A percentile compares a stretch with the other conserved stretches of the same genome.
Evolutionary conservation across 2,797 vertebrate genomes (phyloP).

Genomic region (Pyrocephalus nanus): DNA sequence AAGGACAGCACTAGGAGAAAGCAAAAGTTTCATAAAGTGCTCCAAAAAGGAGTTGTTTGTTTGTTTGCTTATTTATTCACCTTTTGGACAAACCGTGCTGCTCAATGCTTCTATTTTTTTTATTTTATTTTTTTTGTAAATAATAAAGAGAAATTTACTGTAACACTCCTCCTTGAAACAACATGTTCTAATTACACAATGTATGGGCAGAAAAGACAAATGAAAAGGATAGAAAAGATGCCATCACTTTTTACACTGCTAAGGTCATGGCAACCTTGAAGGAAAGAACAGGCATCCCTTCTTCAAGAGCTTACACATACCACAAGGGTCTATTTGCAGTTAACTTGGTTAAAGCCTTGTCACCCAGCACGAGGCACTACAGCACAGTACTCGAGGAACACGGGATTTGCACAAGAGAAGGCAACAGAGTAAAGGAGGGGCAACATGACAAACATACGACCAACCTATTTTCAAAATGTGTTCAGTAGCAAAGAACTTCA

Average conservation of each 20-base stretch:
- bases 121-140: not conserved
- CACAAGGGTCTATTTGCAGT: not conserved
- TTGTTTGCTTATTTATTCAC: not conserved
- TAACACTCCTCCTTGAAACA: not conserved
- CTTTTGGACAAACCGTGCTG: not conserved
- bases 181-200: not conserved
- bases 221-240: not conserved
- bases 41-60: not conserved
- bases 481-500: not conserved
- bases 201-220: not conserved
- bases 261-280: conserved; percentile 23
- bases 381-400: fast-evolving
- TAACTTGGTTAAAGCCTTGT: not conserved
- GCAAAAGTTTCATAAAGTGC: not conserved
- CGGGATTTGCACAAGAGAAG: not conserved
- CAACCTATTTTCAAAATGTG: not conserved
- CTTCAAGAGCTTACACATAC: not conserved
- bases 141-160: not conserved
- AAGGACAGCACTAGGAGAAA: not conserved
- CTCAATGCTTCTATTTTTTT: not conserved
- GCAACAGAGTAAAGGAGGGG: not conserved
- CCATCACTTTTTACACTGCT: not conserved
- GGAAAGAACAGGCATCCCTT: not conserved
- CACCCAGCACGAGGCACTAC: not conserved
- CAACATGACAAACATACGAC: fast-evolving